These are phyloP conservation scores for Erpobdella octoculata DNA, from an alignment of 2,888 invertebrate species.

Conservation along the genomic window DNA sequence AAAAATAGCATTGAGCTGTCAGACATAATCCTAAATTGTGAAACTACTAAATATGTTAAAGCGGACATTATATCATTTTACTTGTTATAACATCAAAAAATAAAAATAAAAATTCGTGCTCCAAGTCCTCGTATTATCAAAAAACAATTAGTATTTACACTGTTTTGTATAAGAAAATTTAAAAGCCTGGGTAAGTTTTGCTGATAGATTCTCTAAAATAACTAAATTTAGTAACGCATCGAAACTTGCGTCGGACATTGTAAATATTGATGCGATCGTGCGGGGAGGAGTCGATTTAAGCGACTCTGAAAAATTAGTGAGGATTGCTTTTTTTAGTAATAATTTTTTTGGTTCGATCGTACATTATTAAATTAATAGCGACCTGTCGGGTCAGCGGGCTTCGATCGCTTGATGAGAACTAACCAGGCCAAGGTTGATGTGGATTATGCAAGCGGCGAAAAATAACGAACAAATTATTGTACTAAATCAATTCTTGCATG, in stretches of 20 bases:
- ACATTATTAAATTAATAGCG: background rate
- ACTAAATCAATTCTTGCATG: background rate
- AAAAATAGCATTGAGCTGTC: too few relatives aligned
- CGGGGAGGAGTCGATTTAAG: background rate
- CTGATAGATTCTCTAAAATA: background rate
- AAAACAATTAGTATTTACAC: too few relatives aligned
- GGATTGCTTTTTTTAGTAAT: background rate
- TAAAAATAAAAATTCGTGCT: too few relatives aligned
- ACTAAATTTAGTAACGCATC: background rate
- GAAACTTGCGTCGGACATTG: slow-evolving; percentile 8
- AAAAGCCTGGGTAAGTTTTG: background rate
- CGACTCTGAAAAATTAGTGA: background rate
- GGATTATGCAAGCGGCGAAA: slow-evolving; percentile 1
- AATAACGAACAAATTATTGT: background rate
- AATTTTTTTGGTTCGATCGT: background rate
- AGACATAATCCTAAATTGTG: too few relatives aligned
- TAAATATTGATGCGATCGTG: slow-evolving; percentile 11
- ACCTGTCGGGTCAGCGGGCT: slow-evolving; percentile 4
- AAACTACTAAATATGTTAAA: too few relatives aligned
- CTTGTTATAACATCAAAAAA: too few relatives aligned
- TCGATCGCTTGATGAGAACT: slow-evolving; percentile 13
- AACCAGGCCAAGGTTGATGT: slow-evolving; percentile 26
- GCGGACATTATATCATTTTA: too few relatives aligned
- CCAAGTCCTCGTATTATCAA: too few relatives aligned
- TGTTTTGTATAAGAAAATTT: background rate